Conservation (phyloP, 2,113 vertebrate genomes). For the Pachyramphus minor region DNA sequence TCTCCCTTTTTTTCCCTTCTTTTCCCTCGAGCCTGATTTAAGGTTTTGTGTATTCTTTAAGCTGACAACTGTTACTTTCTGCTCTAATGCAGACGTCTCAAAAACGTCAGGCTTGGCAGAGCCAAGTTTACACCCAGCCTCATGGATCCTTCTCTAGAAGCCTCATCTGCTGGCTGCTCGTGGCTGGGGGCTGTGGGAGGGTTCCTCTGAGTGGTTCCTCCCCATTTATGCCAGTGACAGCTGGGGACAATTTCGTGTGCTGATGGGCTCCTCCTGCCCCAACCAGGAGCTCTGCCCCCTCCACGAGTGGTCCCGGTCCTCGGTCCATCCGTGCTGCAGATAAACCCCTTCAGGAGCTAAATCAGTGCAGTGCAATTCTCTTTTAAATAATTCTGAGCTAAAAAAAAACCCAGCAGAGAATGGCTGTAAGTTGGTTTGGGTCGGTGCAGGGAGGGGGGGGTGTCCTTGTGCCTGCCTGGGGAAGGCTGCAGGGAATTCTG, state of each 20-base stretch:
- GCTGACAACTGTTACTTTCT: neutral
- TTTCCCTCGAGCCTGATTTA: neutral
- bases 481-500: neutral
- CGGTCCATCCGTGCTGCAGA: neutral
- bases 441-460: rapidly evolving
- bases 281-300: neutral
- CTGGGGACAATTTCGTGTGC: neutral
- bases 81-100: neutral
- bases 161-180: rapidly evolving
- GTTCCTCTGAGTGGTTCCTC: neutral
- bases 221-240: neutral
- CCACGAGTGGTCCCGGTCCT: neutral
- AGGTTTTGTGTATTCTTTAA: neutral
- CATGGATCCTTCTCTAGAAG: no score
- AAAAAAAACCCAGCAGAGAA: neutral
- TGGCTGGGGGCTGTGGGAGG: neutral
- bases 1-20: neutral
- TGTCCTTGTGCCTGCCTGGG: neutral
- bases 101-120: neutral
- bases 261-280: neutral
- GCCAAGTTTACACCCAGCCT: neutral
- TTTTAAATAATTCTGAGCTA: neutral
- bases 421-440: rapidly evolving
- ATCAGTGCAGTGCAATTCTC: neutral
- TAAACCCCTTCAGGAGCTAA: neutral